These are phyloP conservation scores for Pterois miles DNA, from an alignment of 2,797 vertebrate species.

Conservation along the genomic window DNA sequence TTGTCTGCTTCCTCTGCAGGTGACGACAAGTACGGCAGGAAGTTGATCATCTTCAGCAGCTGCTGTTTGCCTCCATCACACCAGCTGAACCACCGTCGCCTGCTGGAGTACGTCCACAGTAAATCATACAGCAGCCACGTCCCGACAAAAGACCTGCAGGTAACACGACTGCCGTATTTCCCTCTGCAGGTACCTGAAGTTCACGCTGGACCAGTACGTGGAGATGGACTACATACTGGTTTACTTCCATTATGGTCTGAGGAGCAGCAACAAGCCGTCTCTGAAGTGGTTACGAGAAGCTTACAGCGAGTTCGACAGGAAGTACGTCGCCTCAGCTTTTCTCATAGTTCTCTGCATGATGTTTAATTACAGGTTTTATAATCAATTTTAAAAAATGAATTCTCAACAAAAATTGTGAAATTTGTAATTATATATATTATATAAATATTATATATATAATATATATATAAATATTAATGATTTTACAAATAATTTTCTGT, in stretches of 20 bases:
- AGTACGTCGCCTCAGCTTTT: conserved; percentile 63
- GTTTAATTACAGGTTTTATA: too few relatives aligned
- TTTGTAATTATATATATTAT: too few relatives aligned
- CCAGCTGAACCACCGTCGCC: conserved; percentile 87
- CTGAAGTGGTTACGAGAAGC: conserved; percentile 87
- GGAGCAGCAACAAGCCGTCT: conserved; percentile 88
- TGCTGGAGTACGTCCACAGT: conserved; percentile 84
- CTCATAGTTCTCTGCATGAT: too few relatives aligned
- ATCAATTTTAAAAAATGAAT: too few relatives aligned
- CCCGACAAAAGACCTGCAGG: neutral
- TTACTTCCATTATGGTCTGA: conserved; percentile 89
- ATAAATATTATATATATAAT: too few relatives aligned
- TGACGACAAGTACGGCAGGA: conserved; percentile 88
- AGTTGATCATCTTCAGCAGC: conserved; percentile 89
- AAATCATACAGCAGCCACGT: neutral
- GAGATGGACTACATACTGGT: conserved; percentile 89
- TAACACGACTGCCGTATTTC: neutral
- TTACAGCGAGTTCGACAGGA: conserved; percentile 89
- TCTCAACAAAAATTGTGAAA: too few relatives aligned
- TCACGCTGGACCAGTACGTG: conserved; percentile 88
- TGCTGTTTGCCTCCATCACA: conserved; percentile 89
- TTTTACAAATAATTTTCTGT: too few relatives aligned
- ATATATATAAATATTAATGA: too few relatives aligned
- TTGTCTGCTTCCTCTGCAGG: conserved; percentile 74
- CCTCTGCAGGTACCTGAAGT: conserved; percentile 85